Conservation (phyloP, 2,113 vertebrate genomes). For the Xiphorhynchus elegans region DNA sequence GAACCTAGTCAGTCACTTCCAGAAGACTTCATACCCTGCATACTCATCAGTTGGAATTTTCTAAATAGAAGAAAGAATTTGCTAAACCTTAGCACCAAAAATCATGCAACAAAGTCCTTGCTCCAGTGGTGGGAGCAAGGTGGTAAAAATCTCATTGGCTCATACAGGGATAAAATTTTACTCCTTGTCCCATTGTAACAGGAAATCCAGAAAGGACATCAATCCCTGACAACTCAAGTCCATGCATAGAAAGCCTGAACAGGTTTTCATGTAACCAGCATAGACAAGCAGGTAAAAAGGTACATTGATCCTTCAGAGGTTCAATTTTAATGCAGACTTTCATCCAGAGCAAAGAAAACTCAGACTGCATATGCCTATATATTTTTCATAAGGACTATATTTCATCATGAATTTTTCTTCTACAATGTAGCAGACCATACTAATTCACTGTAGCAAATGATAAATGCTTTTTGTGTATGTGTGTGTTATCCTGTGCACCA, state of each 20-base stretch:
- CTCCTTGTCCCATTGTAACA: not conserved
- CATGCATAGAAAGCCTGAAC: not conserved
- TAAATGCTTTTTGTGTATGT: not conserved
- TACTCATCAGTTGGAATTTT: not conserved
- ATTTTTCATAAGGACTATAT: not conserved
- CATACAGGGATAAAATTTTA: not conserved
- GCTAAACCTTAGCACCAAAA: not conserved
- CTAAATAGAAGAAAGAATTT: not conserved
- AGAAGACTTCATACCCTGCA: not conserved
- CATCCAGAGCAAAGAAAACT: not conserved
- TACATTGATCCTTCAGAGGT: not conserved
- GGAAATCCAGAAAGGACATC: not conserved
- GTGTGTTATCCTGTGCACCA: not conserved
- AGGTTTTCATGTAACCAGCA: not conserved
- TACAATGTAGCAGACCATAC: not conserved
- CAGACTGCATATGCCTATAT: not conserved
- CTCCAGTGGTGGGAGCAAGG: not conserved
- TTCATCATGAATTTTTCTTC: not conserved
- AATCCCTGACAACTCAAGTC: not conserved
- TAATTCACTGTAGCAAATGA: not conserved
- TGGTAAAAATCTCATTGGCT: not conserved
- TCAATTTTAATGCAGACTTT: not conserved
- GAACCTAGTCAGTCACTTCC: not conserved
- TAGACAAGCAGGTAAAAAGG: not conserved
- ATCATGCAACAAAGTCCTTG: not conserved